These are phyloP conservation scores for Serripes groenlandicus DNA, from an alignment of 2,888 invertebrate species.

Conservation along the genomic window DNA sequence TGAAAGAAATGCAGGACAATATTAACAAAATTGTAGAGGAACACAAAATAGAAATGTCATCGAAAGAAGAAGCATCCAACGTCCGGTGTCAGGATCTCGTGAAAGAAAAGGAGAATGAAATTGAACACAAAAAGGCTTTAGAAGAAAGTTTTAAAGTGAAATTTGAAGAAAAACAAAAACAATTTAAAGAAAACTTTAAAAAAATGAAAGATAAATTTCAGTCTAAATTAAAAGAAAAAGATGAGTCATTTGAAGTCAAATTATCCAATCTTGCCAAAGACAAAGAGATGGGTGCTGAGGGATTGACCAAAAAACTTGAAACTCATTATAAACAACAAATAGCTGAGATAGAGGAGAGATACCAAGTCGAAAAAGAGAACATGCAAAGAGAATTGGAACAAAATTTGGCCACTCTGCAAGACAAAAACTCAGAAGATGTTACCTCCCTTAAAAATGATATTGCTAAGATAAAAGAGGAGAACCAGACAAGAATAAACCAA, in stretches of 20 bases:
- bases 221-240: constrained; percentile 77
- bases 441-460: constrained; percentile 33
- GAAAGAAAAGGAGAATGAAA: constrained; percentile 62
- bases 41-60: constrained; percentile 43
- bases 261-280: constrained; percentile 74
- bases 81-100: constrained; percentile 42
- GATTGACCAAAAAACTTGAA: constrained; percentile 71
- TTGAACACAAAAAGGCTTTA: constrained; percentile 70
- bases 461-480: constrained; percentile 37
- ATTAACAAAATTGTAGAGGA: constrained; percentile 63
- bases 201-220: constrained; percentile 80
- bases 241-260: constrained; percentile 75
- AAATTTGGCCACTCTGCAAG: constrained; percentile 45
- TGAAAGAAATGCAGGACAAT: constrained; percentile 73
- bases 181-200: constrained; percentile 78
- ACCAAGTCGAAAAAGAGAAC: constrained; percentile 63
- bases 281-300: constrained; percentile 78
- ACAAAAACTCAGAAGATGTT: constrained; percentile 7
- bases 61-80: constrained; percentile 32
- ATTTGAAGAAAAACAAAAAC: constrained; percentile 79
- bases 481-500: constrained; percentile 37
- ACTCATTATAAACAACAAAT: constrained; percentile 71
- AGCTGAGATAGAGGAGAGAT: constrained; percentile 66
- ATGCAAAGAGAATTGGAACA: constrained; percentile 71
- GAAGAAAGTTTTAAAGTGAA: constrained; percentile 75